Base-by-base conservation (phyloP, 1,140 invertebrate genomes). In the Camponotus pennsylvanicus region DNA sequence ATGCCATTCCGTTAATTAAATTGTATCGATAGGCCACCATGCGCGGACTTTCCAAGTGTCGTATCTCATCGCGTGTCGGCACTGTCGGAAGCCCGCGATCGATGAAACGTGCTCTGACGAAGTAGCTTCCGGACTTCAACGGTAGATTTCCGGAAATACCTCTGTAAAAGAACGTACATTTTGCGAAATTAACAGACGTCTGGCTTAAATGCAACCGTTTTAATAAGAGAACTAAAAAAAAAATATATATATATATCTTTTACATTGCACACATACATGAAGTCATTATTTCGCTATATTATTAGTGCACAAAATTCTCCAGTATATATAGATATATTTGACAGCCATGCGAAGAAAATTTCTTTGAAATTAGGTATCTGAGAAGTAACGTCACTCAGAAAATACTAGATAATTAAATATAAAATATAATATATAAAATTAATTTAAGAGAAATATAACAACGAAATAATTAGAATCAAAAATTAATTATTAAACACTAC, bases 1-100 rank as follows among this genome's bases (percentile, higher is more conserved):
- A 13, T 32, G 15, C 45, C 64, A 75, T 77, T 73, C 34, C 66
- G 27, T 90, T 90, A 90, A 90, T 90, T 90, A 90, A 90, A 86
- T 82, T 63, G 80, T 73, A 66, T 66, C 45, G 73, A 85, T 78
- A 67, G 73, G 11, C n/a, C 34, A 21, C 7, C 40, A 8, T 4
- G 3, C 21, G 69, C n/a, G 42, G 27, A 63, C n/a, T 67, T 49
- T 63, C 55, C 27, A 37, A 34, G 8, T 6, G 9, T n/a, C 5
- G 18, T 40, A 45, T 61, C 75, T 70, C 80, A 78, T 59, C 6
- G 13, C 1, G 4, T 18, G n/a, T 49, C 42, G 3, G 0, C 6
- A 6, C 13, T n/a, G 2, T 18, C 37, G 57, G 61, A n/a, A 63
- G 49, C 21, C 37, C 15, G 32, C 7, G 27, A 49, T 34, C 32